Evolutionary conservation across 2,888 invertebrate species (phyloP).

Genomic region (Harmothoe impar): DNA sequence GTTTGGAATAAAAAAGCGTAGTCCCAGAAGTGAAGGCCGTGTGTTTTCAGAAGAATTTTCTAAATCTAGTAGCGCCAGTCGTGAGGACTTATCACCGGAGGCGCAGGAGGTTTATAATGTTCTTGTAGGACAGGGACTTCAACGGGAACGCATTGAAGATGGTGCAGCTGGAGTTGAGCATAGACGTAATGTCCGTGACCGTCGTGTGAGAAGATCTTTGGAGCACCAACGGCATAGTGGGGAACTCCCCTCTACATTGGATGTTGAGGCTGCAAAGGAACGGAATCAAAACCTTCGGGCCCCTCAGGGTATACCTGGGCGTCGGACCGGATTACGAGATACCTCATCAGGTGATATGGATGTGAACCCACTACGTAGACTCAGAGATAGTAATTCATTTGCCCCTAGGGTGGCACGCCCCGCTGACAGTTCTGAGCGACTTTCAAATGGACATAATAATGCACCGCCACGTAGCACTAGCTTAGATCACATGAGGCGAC

Average conservation of each 20-base stretch:
- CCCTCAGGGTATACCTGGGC: conserved; percentile 78
- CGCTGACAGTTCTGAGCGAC: not conserved
- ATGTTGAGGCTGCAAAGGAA: conserved; percentile 68
- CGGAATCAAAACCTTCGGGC: conserved; percentile 76
- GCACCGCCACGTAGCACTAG: conserved; percentile 53
- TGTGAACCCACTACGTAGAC: conserved; percentile 88
- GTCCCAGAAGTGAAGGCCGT: conserved; percentile 26
- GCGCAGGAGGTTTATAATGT: conserved; percentile 96
- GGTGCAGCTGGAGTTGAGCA: conserved; percentile 61
- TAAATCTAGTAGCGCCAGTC: conserved; percentile 43
- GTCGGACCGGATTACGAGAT: conserved; percentile 76
- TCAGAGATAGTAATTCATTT: conserved; percentile 82
- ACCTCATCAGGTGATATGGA: conserved; percentile 82
- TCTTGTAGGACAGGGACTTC: conserved; percentile 89
- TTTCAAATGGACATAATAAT: conserved; percentile 27
- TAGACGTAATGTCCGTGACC: conserved; percentile 72
- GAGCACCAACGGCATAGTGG: conserved; percentile 76
- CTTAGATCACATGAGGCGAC: conserved; percentile 46
- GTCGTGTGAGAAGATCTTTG: conserved; percentile 76
- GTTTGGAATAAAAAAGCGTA: conserved; percentile 41
- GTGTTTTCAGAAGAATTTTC: conserved; percentile 60
- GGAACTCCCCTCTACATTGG: conserved; percentile 69
- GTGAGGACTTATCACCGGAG: conserved; percentile 86
- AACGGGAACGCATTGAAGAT: conserved; percentile 42
- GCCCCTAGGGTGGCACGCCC: conserved; percentile 61